phyloP scores from a whole-genome alignment of 2,797 vertebrate genomes.

The Pangasius djambal region DNA sequence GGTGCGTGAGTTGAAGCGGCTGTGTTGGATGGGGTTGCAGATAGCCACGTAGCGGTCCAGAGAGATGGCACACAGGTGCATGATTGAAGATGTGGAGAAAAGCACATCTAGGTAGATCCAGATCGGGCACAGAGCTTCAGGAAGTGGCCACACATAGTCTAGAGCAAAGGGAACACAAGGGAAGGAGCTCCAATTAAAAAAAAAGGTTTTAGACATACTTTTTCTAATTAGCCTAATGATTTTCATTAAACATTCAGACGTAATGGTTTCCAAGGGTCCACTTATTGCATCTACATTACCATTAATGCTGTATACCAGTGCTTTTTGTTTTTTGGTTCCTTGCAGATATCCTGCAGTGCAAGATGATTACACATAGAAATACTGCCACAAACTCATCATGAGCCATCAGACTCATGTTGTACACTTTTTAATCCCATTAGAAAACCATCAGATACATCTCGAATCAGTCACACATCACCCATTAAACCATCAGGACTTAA shows the following conservation, averaged over 20 bases:
- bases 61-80: constrained; percentile 99
- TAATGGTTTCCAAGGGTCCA: not conserved
- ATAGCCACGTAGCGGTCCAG: constrained; percentile 98
- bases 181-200: not conserved
- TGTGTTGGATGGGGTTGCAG: constrained; percentile 98
- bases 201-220: not conserved
- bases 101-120: constrained; percentile 99
- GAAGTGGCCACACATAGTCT: constrained; percentile 97
- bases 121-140: constrained; percentile 91
- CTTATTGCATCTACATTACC: constrained; percentile 9
- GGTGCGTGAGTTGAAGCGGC: constrained; percentile 98
- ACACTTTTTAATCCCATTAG: not conserved
- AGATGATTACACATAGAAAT: constrained; percentile 13
- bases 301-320: not conserved
- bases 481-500: not conserved
- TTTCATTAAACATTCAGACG: constrained; percentile 5
- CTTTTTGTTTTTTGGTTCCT: not conserved
- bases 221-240: constrained; percentile 18
- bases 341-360: constrained; percentile 10
- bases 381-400: not conserved
- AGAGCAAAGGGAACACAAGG: constrained; percentile 12
- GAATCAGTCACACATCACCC: not conserved
- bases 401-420: not conserved
- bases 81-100: constrained; percentile 98
- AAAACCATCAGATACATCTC: not conserved